Conservation (phyloP, 2,113 vertebrate genomes). For the Aphyosemion australe region DNA sequence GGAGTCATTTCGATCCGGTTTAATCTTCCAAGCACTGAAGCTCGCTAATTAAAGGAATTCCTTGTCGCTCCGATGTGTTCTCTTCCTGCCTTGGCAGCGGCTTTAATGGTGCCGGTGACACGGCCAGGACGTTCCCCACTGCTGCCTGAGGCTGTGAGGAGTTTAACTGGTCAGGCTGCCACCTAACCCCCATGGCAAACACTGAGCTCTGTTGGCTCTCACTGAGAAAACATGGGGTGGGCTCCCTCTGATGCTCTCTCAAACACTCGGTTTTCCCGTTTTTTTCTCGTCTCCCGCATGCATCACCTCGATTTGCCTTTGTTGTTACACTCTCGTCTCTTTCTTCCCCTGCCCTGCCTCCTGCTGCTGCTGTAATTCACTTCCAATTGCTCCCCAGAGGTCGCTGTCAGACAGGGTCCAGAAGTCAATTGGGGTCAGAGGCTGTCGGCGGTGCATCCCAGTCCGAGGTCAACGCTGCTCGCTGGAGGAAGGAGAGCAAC, state of each 20-base stretch:
- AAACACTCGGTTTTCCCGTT: conserved; percentile 32
- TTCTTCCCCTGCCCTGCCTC: conserved; percentile 8
- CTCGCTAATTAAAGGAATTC: conserved; percentile 36
- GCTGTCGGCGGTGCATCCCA: conserved; percentile 36
- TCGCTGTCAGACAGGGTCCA: conserved; percentile 59
- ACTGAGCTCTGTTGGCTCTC: conserved; percentile 62
- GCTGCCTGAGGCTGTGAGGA: conserved; percentile 45
- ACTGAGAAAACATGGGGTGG: conserved; percentile 67
- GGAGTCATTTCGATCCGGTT: too few relatives aligned
- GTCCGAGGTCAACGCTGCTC: conserved; percentile 35
- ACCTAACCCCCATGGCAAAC: conserved; percentile 59
- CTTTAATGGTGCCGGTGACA: conserved; percentile 32
- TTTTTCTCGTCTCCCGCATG: conserved; percentile 25
- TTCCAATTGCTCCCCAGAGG: conserved; percentile 51
- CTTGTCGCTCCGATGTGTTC: conserved; percentile 26
- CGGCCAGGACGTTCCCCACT: conserved; percentile 58
- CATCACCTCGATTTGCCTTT: conserved; percentile 44
- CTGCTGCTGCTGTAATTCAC: conserved; percentile 53
- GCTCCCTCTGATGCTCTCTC: conserved; percentile 49
- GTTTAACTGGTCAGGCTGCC: conserved; percentile 47
- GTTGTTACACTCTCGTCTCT: conserved; percentile 16
- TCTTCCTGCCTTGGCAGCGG: conserved; percentile 10
- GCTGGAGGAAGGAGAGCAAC: background rate
- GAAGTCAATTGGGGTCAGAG: conserved; percentile 69
- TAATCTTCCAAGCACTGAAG: conserved; percentile 8